Base-by-base conservation (phyloP, 2,888 invertebrate genomes). In the Tetrapedia diversipes region DNA sequence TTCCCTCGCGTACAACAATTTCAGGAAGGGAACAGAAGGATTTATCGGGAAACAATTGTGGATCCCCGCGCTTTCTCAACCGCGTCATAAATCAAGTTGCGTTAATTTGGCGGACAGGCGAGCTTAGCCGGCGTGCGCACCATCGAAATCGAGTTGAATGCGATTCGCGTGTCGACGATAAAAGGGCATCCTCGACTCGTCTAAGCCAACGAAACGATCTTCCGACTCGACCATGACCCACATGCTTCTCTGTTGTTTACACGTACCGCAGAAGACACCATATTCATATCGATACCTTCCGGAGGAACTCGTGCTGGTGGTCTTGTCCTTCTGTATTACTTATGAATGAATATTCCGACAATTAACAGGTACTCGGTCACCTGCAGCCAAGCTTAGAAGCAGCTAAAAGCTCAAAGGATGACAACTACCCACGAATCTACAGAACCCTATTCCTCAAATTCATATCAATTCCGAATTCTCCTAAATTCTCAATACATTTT, bases 181-280 rank as follows among this genome's bases (percentile, higher is more conserved):
- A 78, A 82, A 74, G 76, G 80, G 74, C 49, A 65, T 79, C 60
- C 41, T 66, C 68, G 27, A 43, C 22, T 82, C 24, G 53, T 75
- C 77, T 84, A 77, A 79, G 63, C 64, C 65, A 63, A 51, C 70
- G 63, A 78, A 84, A 80, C 74, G 65, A 45, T 66, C 19, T 65
- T 54, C 70, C 61, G 66, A 56, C 47, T 53, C 68, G 75, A 63
- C 82, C 83, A 29, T 81, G 84, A 80, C 84, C 81, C 43, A 81
- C 64, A 83, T 83, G 67, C 39, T 29, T 22, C 37, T 45, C 39
- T 14, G 37, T 67, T 51, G 54, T 64, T 76, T 61, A 49, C 16
- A 51, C 32, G 19, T 39, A 49, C 10, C 29, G 51, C 56, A 68
- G 22, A 76, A 49, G 27, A 22, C 22, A 32, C 53, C n/a, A 56